Conservation (phyloP, 2,888 invertebrate species). For the Campoplex nolae region DNA sequence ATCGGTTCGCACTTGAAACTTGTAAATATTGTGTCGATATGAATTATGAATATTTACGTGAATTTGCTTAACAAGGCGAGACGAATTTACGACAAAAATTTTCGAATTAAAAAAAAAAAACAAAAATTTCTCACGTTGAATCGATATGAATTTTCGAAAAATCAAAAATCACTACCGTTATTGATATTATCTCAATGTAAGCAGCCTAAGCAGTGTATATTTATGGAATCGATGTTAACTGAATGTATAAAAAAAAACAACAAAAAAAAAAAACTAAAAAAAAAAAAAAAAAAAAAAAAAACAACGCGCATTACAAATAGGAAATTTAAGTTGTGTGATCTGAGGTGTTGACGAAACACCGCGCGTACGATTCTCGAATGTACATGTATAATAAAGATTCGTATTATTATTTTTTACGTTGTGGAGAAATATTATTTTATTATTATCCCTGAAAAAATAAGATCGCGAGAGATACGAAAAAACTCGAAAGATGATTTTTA, state of each 20-base stretch:
- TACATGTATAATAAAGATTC: constrained; percentile 82
- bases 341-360: constrained; percentile 70
- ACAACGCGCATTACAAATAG: constrained; percentile 17
- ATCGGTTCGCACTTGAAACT: background rate
- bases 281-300: too few species aligned
- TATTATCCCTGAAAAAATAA: background rate
- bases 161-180: constrained; percentile 49
- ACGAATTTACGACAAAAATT: background rate
- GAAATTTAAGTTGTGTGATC: constrained; percentile 67
- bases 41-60: background rate
- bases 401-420: constrained; percentile 81
- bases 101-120: background rate
- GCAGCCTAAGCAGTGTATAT: constrained; percentile 60
- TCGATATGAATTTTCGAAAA: constrained; percentile 20
- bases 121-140: background rate
- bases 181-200: constrained; percentile 57
- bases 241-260: constrained; percentile 60
- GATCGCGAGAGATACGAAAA: background rate
- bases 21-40: constrained; percentile 25
- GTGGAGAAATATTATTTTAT: constrained; percentile 30
- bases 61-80: background rate
- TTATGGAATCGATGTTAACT: constrained; percentile 57
- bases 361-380: constrained; percentile 66
- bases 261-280: too few species aligned
- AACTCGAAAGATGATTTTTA: background rate